Conservation (phyloP, 2,113 vertebrate species). For the Grantiella picta region DNA sequence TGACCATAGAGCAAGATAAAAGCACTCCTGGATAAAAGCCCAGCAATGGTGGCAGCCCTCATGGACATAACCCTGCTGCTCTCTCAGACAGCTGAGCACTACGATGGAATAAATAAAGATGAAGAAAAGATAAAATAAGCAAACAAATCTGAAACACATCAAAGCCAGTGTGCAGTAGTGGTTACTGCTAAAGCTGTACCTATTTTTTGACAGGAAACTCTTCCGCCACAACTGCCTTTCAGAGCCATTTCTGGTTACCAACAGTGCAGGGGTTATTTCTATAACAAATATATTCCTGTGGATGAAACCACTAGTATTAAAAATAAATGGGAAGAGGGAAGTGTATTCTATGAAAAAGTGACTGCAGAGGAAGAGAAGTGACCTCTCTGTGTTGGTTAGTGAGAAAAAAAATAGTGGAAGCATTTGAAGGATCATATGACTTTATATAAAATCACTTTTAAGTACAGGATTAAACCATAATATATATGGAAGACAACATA, state of each 20-base stretch:
- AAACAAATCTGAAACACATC: not conserved
- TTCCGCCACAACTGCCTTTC: not conserved
- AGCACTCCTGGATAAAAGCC: not conserved
- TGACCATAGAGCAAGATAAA: not conserved
- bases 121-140: not conserved
- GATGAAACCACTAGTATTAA: not conserved
- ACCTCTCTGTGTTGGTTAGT: not conserved
- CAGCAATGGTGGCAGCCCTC: not conserved
- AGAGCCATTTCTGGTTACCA: not conserved
- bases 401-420: not conserved
- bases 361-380: constrained; percentile 3
- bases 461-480: not conserved
- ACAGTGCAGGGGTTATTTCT: not conserved
- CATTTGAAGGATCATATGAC: not conserved
- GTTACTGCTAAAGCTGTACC: not conserved
- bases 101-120: not conserved
- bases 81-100: not conserved
- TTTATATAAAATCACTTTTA: constrained; percentile 7
- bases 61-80: not conserved
- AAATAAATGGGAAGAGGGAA: constrained; percentile 38
- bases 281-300: not conserved
- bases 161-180: not conserved
- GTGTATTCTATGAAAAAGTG: not conserved
- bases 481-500: not conserved
- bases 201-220: constrained; percentile 44